Conservation (phyloP, 2,888 invertebrate genomes). For the Unio delphinus region DNA sequence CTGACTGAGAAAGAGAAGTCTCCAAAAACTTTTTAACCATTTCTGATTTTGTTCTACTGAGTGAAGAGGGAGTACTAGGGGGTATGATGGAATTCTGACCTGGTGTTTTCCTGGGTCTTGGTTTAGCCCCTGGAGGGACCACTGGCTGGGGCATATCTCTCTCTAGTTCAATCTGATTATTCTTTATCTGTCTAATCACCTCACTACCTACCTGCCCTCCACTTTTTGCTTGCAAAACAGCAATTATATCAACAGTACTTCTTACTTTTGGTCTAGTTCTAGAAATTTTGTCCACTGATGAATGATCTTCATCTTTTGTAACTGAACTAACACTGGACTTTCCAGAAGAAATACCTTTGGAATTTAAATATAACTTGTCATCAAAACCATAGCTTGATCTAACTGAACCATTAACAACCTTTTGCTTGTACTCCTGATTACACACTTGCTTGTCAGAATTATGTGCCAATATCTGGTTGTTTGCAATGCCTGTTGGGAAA, state of each 20-base stretch:
- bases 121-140: slow-evolving; percentile 63
- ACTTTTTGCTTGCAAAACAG: slow-evolving; percentile 78
- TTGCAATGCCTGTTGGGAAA: too few species aligned
- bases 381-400: too few species aligned
- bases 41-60: slow-evolving; percentile 68
- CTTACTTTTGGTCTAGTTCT: slow-evolving; percentile 76
- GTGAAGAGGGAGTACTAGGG: slow-evolving; percentile 33
- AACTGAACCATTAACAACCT: too few species aligned
- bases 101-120: slow-evolving; percentile 58
- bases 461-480: too few species aligned
- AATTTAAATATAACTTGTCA: too few species aligned
- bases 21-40: slow-evolving; percentile 71
- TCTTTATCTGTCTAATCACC: slow-evolving; percentile 62
- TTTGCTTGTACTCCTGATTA: too few species aligned
- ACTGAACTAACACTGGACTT: too few species aligned
- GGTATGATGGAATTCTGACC: slow-evolving; percentile 39
- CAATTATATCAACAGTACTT: slow-evolving; percentile 86
- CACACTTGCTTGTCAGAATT: too few species aligned
- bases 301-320: slow-evolving; percentile 8
- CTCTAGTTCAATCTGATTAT: slow-evolving; percentile 62
- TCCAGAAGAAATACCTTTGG: too few species aligned
- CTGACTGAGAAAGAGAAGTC: slow-evolving; percentile 55
- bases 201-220: slow-evolving; percentile 55
- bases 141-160: slow-evolving; percentile 50
- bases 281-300: slow-evolving; percentile 17